Percentiles rank a stretch among this genome's conserved stretches.
These are phyloP conservation scores for Lepidocolaptes lacrymiger DNA, from an alignment of 2,797 vertebrate genomes.

Conservation along the genomic window DNA sequence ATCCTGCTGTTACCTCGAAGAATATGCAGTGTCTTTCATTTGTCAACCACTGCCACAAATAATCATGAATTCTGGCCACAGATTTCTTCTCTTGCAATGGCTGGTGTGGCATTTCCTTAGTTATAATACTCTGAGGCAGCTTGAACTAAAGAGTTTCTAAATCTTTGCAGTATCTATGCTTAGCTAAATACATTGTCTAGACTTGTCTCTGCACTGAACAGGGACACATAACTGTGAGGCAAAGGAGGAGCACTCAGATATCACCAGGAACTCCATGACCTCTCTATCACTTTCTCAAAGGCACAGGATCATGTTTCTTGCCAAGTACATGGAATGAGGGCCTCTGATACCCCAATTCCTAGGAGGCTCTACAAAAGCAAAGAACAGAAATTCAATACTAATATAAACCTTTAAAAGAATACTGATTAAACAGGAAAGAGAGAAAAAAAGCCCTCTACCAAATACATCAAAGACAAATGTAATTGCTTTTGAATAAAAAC, in stretches of 20 bases:
- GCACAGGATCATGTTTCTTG: background rate
- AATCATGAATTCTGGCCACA: background rate
- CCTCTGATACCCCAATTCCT: background rate
- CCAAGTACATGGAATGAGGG: background rate
- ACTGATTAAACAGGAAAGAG: conserved; percentile 4
- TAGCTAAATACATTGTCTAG: background rate
- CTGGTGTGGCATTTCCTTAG: background rate
- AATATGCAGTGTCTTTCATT: background rate
- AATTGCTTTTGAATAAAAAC: conserved; percentile 68
- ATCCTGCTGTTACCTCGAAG: background rate
- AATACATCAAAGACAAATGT: conserved; percentile 68
- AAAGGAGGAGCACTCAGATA: background rate
- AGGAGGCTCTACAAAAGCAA: conserved; percentile 3
- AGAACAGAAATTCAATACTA: conserved; percentile 6
- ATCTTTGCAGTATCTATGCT: background rate
- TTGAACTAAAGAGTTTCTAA: background rate
- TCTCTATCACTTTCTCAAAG: background rate
- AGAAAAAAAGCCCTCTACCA: fast-evolving
- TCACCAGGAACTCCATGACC: background rate
- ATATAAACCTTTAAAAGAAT: conserved; percentile 11
- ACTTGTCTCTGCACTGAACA: background rate
- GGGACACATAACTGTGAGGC: background rate
- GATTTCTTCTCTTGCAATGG: background rate
- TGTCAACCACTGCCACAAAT: background rate
- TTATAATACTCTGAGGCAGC: background rate